A percentile compares a stretch with the other conserved stretches of the same genome.
Evolutionary conservation across 2,888 invertebrate genomes (phyloP).

Genomic region (Sphaerophoria rueppellii): DNA sequence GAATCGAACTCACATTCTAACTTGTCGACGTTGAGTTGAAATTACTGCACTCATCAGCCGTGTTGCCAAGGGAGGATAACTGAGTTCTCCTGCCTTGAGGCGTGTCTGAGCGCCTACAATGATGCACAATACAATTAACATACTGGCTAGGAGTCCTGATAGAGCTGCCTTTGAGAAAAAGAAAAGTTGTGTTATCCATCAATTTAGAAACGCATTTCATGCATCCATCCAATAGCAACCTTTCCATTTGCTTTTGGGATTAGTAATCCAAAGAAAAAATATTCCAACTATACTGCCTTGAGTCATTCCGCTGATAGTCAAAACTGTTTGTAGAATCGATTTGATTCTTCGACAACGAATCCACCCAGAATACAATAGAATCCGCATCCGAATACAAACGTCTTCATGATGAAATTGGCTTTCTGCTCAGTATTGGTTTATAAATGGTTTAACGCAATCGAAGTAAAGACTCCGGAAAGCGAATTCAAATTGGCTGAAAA

Average conservation of each 20-base stretch:
- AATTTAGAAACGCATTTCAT: not conserved
- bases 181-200: not conserved
- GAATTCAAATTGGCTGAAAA: slow-evolving; percentile 85
- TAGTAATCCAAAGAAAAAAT: slow-evolving; percentile 87
- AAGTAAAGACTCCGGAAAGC: slow-evolving; percentile 84
- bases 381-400: slow-evolving; percentile 82
- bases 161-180: slow-evolving; percentile 22
- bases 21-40: slow-evolving; percentile 61
- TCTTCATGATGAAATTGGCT: slow-evolving; percentile 83
- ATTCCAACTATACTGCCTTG: slow-evolving; percentile 86
- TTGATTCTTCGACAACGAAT: slow-evolving; percentile 82
- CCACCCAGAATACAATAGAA: slow-evolving; percentile 85
- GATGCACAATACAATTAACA: slow-evolving; percentile 78
- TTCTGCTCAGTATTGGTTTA: slow-evolving; percentile 81
- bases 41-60: slow-evolving; percentile 77
- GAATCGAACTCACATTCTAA: slow-evolving; percentile 75
- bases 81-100: slow-evolving; percentile 76
- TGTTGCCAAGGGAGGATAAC: slow-evolving; percentile 77
- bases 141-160: slow-evolving; percentile 75
- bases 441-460: slow-evolving; percentile 83
- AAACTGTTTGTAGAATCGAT: slow-evolving; percentile 83
- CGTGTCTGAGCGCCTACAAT: slow-evolving; percentile 78
- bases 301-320: slow-evolving; percentile 82
- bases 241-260: slow-evolving; percentile 85
- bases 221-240: not conserved